These are phyloP conservation scores for Ptilodon capucinus DNA, from an alignment of 2,888 invertebrate genomes.

Conservation along the genomic window DNA sequence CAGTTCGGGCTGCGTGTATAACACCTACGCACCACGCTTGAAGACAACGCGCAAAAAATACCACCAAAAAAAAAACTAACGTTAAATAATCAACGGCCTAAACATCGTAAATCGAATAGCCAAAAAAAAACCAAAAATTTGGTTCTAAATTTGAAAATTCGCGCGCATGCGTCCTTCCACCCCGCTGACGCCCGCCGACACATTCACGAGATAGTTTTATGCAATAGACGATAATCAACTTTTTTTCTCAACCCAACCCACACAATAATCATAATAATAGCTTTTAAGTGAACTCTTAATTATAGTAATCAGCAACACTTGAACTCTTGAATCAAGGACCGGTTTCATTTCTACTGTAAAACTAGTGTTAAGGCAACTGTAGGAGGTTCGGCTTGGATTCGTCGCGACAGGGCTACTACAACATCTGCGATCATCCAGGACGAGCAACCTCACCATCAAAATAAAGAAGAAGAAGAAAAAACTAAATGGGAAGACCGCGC, in stretches of 20 bases:
- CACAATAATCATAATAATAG: conserved; percentile 71
- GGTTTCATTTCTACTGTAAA: conserved; percentile 74
- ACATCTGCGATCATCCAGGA: conserved; percentile 77
- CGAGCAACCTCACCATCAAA: conserved; percentile 52
- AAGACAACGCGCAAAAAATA: conserved; percentile 58
- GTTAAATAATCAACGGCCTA: conserved; percentile 47
- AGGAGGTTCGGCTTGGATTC: conserved; percentile 74
- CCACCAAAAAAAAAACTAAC: conserved; percentile 30
- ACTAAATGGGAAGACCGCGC: conserved; percentile 59
- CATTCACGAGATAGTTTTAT: conserved; percentile 79
- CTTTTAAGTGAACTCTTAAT: conserved; percentile 75
- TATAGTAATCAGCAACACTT: conserved; percentile 81
- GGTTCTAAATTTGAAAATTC: conserved; percentile 71
- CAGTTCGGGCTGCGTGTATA: conserved; percentile 77
- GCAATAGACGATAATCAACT: conserved; percentile 78
- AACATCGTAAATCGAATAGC: conserved; percentile 55
- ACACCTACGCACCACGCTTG: conserved; percentile 79
- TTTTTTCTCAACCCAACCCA: conserved; percentile 50
- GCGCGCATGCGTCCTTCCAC: conserved; percentile 74
- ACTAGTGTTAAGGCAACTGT: conserved; percentile 79
- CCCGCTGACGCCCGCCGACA: conserved; percentile 73
- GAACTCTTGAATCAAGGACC: conserved; percentile 68
- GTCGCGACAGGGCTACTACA: conserved; percentile 69
- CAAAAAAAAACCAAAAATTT: conserved; percentile 72
- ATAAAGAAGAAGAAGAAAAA: conserved; percentile 54